phyloP scores from a whole-genome alignment of 2,888 invertebrate genomes.

The Oscheius sp. region DNA sequence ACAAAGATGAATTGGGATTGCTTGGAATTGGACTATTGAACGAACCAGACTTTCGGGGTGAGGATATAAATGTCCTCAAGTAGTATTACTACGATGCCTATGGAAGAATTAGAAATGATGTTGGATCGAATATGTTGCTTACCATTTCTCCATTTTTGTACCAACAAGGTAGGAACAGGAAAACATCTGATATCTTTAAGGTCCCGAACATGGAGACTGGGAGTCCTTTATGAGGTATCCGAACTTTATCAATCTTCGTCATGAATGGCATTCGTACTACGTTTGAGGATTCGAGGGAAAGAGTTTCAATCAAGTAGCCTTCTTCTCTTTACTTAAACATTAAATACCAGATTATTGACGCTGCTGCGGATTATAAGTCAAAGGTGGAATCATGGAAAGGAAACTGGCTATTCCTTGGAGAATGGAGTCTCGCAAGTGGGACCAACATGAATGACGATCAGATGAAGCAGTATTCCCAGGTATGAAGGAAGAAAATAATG shows the following conservation, averaged over 20 bases:
- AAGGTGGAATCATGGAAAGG: not conserved
- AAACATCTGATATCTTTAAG: not conserved
- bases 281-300: not conserved
- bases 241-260: not conserved
- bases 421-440: constrained; percentile 5
- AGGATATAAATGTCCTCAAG: not conserved
- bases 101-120: constrained; percentile 9
- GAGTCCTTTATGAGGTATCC: not conserved
- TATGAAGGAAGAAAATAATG: not conserved
- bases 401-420: constrained; percentile 12
- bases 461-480: not conserved
- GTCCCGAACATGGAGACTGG: not conserved
- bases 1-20: constrained; percentile 15
- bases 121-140: not conserved
- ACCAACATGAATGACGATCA: not conserved
- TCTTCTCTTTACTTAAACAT: not conserved
- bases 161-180: not conserved
- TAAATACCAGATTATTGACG: not conserved
- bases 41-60: not conserved
- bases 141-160: not conserved
- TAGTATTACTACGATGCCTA: constrained; percentile 11
- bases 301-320: too few species aligned
- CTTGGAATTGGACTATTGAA: not conserved
- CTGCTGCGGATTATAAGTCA: not conserved
- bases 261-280: constrained; percentile 13